Evolutionary conservation across 2,888 invertebrate species (phyloP).

Genomic region (Microctonus aethiopoides): DNA sequence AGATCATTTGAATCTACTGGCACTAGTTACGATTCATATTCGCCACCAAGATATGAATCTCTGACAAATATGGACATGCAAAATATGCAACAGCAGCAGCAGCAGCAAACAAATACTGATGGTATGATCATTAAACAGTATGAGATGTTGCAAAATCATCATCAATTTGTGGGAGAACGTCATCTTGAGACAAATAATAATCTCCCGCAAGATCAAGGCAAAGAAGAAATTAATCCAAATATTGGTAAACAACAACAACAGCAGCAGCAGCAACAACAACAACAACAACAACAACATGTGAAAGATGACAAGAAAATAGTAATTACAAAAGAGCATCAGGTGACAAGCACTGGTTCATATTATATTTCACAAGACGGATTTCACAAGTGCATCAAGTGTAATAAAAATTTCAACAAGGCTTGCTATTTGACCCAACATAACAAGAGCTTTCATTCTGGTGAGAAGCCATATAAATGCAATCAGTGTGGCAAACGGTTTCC

Average conservation of each 20-base stretch:
- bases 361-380: constrained; percentile 58
- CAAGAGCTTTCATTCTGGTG: constrained; percentile 88
- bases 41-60: constrained; percentile 54
- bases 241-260: constrained; percentile 40
- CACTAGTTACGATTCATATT: constrained; percentile 50
- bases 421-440: constrained; percentile 93
- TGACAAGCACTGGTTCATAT: constrained; percentile 53
- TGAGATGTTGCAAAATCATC: constrained; percentile 33
- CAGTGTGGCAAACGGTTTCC: constrained; percentile 88
- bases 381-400: constrained; percentile 84
- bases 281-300: constrained; percentile 13
- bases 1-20: constrained; percentile 62
- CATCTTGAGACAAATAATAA: constrained; percentile 57
- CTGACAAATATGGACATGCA: constrained; percentile 44
- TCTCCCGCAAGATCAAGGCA: constrained; percentile 46
- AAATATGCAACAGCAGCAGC: constrained; percentile 25
- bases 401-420: constrained; percentile 85
- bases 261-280: constrained; percentile 14
- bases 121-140: constrained; percentile 50
- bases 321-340: constrained; percentile 54
- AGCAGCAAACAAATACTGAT: constrained; percentile 42
- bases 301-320: constrained; percentile 34
- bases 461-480: constrained; percentile 86
- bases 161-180: constrained; percentile 26
- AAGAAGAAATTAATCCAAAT: constrained; percentile 55